Percentiles rank a stretch among this genome's conserved stretches.
Evolutionary conservation across 2,888 invertebrate species (phyloP).

Genomic region (Monoplex corrugatus): DNA sequence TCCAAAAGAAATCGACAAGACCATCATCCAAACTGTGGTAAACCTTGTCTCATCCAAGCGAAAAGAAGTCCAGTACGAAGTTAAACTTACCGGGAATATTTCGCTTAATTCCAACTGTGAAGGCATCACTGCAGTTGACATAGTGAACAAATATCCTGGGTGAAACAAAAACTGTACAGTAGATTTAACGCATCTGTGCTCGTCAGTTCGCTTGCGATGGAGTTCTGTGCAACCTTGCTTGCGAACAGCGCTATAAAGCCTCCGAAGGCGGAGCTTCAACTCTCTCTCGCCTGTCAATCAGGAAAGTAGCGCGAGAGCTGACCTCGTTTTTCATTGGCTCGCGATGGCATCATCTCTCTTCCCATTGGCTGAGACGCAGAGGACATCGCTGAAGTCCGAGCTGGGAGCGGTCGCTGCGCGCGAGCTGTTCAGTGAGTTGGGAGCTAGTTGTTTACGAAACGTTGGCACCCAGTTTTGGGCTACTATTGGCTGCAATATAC

Average conservation of each 20-base stretch:
- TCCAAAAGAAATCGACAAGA: too few species aligned
- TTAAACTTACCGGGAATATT: slow-evolving; percentile 10
- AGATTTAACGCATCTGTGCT: background rate
- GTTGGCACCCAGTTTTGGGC: slow-evolving; percentile 19
- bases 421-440: background rate
- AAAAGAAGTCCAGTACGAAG: too few species aligned
- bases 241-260: background rate
- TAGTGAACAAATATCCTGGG: background rate
- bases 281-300: slow-evolving; percentile 13
- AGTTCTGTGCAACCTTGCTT: slow-evolving; percentile 4
- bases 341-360: slow-evolving; percentile 32
- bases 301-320: slow-evolving; percentile 39
- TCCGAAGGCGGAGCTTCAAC: slow-evolving; percentile 50
- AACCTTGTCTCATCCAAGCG: too few species aligned
- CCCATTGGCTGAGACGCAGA: slow-evolving; percentile 16
- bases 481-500: slow-evolving; percentile 43
- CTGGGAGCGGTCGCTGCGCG: slow-evolving; percentile 8
- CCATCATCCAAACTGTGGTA: too few species aligned
- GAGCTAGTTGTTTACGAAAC: slow-evolving; percentile 40
- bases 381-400: background rate
- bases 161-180: background rate
- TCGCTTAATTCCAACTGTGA: slow-evolving; percentile 39
- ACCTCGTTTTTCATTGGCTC: slow-evolving; percentile 54
- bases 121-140: slow-evolving; percentile 14
- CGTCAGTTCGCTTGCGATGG: background rate